phyloP scores from a whole-genome alignment of 2,797 vertebrate genomes.

The Nannoperca obscura region DNA sequence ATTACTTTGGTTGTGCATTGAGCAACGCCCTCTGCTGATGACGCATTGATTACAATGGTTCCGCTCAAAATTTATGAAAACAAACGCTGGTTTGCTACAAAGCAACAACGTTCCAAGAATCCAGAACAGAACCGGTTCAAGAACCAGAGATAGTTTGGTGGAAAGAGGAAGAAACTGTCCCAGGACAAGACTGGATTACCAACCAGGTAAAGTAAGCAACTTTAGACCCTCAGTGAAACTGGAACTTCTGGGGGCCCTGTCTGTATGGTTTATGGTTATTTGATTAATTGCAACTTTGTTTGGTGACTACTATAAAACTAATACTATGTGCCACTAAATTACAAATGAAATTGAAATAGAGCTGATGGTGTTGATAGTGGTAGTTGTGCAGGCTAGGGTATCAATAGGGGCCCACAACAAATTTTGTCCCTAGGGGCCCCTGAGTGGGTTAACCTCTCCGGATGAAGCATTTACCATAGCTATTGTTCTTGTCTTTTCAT shows the following conservation, averaged over 20 bases:
- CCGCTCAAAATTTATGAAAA: too few species aligned
- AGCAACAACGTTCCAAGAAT: too few species aligned
- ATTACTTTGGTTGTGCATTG: too few species aligned
- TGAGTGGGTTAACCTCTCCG: background rate
- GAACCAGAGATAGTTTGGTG: too few species aligned
- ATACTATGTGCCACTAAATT: background rate
- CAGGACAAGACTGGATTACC: background rate
- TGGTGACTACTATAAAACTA: background rate
- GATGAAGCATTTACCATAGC: background rate
- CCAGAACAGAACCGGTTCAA: too few species aligned
- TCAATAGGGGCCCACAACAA: background rate
- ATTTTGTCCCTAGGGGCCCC: too few species aligned
- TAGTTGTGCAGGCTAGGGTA: background rate
- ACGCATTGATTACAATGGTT: too few species aligned
- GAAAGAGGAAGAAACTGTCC: background rate
- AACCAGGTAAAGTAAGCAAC: background rate
- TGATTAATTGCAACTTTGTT: background rate
- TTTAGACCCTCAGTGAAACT: background rate
- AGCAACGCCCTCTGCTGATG: too few species aligned
- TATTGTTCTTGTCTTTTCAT: background rate
- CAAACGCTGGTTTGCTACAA: too few species aligned
- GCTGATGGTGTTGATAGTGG: background rate
- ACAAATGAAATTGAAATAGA: background rate
- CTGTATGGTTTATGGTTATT: background rate
- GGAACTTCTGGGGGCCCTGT: background rate